Evolutionary conservation across 2,797 vertebrate species (phyloP).

Genomic region (Oryzias sinensis): DNA sequence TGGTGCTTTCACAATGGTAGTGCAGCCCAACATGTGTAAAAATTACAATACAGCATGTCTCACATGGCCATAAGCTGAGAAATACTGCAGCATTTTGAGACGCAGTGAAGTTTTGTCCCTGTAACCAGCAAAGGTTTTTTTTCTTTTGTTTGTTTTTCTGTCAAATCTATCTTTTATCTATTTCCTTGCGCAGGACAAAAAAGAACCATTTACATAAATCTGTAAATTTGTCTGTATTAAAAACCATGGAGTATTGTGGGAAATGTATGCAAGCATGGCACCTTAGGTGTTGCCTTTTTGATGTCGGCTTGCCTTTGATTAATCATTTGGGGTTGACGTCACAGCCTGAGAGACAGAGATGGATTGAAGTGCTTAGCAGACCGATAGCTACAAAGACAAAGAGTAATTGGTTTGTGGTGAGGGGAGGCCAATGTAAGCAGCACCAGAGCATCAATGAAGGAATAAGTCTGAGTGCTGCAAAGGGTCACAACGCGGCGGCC

Average conservation of each 20-base stretch:
- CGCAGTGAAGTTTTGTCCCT: conserved; percentile 69
- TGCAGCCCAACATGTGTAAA: conserved; percentile 55
- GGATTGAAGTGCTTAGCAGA: conserved; percentile 81
- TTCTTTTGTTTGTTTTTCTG: neutral
- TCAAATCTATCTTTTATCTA: neutral
- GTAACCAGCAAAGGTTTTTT: conserved; percentile 6
- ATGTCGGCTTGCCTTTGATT: conserved; percentile 63
- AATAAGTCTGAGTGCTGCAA: conserved; percentile 61
- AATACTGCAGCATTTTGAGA: conserved; percentile 79
- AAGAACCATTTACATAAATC: too few species aligned
- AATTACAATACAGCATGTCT: conserved; percentile 34
- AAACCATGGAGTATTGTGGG: conserved; percentile 39
- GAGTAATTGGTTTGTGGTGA: conserved; percentile 78
- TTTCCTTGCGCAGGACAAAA: neutral
- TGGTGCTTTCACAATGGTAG: conserved; percentile 53
- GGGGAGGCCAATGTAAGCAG: conserved; percentile 74
- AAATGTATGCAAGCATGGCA: conserved; percentile 42
- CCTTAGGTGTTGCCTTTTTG: conserved; percentile 59
- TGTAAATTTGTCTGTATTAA: conserved; percentile 15
- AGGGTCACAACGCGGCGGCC: conserved; percentile 62
- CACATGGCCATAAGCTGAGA: conserved; percentile 61
- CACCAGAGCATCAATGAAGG: conserved; percentile 72
- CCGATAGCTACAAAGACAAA: conserved; percentile 76
- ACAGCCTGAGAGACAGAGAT: conserved; percentile 75
- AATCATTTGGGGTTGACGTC: conserved; percentile 67